Conservation (phyloP, 1,140 invertebrate species). For the Grapholita molesta region DNA sequence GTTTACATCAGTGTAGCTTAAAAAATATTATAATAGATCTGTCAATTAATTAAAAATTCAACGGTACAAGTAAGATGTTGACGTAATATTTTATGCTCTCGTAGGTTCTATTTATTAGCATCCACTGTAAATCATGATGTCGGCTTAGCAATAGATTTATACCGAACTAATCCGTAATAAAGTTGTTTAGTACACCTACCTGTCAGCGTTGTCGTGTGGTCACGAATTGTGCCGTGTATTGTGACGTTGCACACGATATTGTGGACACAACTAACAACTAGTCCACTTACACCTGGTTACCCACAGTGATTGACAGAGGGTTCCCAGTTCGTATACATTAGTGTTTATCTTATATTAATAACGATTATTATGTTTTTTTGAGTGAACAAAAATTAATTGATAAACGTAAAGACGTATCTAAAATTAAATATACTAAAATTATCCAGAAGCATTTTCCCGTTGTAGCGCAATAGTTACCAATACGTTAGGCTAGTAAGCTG, state of each 20-base stretch:
- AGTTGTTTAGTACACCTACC: conserved; percentile 4
- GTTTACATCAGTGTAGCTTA: too few species aligned
- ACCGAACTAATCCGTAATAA: conserved; percentile 1
- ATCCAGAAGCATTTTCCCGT: too few species aligned
- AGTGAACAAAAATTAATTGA: too few species aligned
- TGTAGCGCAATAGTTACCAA: too few species aligned
- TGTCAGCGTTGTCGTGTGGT: not conserved
- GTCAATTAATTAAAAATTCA: not conserved
- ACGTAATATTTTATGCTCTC: not conserved
- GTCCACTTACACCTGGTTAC: too few species aligned
- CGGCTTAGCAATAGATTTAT: conserved; percentile 5
- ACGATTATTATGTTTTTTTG: too few species aligned
- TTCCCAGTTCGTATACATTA: too few species aligned
- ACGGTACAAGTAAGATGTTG: not conserved
- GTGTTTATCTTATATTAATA: too few species aligned
- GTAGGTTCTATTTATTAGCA: not conserved
- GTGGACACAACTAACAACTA: not conserved
- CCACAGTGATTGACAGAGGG: too few species aligned
- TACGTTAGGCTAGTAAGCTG: too few species aligned
- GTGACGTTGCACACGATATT: conserved; percentile 6
- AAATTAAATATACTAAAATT: too few species aligned
- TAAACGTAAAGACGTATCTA: too few species aligned
- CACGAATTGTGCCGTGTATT: conserved; percentile 12
- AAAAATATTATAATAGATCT: not conserved
- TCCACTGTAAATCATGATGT: not conserved